Conservation (phyloP, 2,888 invertebrate genomes). For the Smittia sp. region DNA sequence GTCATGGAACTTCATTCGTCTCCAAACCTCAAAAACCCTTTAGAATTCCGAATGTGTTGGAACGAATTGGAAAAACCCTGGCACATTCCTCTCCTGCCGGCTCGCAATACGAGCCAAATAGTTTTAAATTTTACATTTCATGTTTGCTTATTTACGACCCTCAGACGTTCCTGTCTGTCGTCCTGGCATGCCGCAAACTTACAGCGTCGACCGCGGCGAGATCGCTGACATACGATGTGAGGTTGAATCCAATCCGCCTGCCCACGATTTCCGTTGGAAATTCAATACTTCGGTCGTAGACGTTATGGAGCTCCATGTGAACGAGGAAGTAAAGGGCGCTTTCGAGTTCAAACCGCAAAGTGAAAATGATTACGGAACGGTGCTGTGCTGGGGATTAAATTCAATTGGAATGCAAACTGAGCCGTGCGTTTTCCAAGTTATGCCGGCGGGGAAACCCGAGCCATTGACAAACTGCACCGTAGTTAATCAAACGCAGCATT, state of each 20-base stretch:
- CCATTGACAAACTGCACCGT: constrained; percentile 65
- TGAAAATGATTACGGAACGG: constrained; percentile 62
- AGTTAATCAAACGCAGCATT: constrained; percentile 66
- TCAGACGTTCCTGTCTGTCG: constrained; percentile 67
- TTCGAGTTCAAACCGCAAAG: constrained; percentile 56
- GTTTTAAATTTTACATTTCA: not conserved
- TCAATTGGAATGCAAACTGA: constrained; percentile 62
- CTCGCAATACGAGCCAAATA: not conserved
- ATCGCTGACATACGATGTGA: constrained; percentile 64
- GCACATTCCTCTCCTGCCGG: not conserved
- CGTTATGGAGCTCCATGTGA: constrained; percentile 55
- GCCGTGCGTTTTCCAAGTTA: constrained; percentile 65
- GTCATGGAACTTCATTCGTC: constrained; percentile 14
- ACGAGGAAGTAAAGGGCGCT: constrained; percentile 53
- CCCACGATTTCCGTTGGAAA: constrained; percentile 61
- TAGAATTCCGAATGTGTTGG: constrained; percentile 3
- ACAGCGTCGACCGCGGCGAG: constrained; percentile 66
- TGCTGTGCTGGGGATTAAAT: constrained; percentile 65
- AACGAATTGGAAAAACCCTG: not conserved
- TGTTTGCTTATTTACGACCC: not conserved
- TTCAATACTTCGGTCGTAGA: constrained; percentile 64
- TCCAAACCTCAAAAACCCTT: not conserved
- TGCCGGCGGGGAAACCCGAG: constrained; percentile 67
- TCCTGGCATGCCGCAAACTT: constrained; percentile 59
- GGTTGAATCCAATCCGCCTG: constrained; percentile 73